Conservation (phyloP, 2,888 invertebrate species). For the Empis stercorea region DNA sequence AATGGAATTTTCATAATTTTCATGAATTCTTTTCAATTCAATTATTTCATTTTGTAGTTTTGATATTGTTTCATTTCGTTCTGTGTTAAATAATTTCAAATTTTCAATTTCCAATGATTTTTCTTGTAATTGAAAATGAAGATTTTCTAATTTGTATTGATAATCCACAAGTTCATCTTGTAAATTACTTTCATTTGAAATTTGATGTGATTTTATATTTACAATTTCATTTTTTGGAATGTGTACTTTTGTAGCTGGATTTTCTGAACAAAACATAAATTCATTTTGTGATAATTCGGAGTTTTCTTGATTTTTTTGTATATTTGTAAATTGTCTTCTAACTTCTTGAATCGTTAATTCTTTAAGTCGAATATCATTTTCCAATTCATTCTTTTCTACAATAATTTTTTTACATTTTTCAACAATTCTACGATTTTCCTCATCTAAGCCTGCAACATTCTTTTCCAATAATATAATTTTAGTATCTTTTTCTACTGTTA, state of each 20-base stretch:
- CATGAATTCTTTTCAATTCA: constrained; percentile 6
- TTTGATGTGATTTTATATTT: too few species aligned
- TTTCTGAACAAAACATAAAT: constrained; percentile 9
- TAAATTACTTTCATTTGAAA: neutral
- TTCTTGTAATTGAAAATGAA: neutral
- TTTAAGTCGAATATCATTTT: constrained; percentile 18
- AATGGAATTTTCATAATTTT: constrained; percentile 1
- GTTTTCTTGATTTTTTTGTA: too few species aligned
- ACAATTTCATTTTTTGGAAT: too few species aligned
- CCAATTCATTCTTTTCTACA: constrained; percentile 19
- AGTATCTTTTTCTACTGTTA: constrained; percentile 24
- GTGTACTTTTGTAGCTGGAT: neutral
- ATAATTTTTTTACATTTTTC: constrained; percentile 23
- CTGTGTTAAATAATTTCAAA: neutral
- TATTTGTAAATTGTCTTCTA: neutral
- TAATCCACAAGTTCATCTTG: neutral
- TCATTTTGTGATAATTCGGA: constrained; percentile 4
- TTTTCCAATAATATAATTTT: constrained; percentile 23
- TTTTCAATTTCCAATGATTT: constrained; percentile 1
- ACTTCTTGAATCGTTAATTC: constrained; percentile 1
- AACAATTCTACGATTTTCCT: constrained; percentile 28
- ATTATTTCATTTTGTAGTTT: constrained; percentile 2
- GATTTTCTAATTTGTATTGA: neutral
- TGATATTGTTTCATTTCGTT: neutral
- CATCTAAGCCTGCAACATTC: constrained; percentile 22